phyloP scores from a whole-genome alignment of 2,113 vertebrate species.

The Protobothrops flavoviridis region DNA sequence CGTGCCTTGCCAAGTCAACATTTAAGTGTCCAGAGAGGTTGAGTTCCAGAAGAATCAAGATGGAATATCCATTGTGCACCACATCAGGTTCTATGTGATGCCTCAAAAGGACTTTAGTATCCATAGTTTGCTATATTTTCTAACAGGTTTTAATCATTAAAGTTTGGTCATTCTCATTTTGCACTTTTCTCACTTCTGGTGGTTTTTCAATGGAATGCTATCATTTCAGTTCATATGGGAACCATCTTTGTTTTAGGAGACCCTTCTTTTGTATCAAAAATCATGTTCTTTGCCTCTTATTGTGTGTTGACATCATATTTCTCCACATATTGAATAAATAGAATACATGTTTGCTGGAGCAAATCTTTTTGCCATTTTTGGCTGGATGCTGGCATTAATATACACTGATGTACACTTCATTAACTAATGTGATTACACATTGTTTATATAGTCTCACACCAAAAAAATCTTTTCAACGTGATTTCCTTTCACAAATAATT shows the following conservation, averaged over 20 bases:
- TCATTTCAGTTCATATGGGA: neutral
- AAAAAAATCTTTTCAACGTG: neutral
- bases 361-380: neutral
- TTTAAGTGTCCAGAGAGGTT: neutral
- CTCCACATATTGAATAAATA: neutral
- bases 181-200: neutral
- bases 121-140: neutral
- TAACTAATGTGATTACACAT: neutral
- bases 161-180: neutral
- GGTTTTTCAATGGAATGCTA: neutral
- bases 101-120: neutral
- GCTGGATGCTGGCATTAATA: neutral
- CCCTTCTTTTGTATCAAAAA: neutral
- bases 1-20: neutral
- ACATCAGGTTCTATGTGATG: neutral
- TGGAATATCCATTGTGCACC: neutral
- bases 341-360: neutral
- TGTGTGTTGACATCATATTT: neutral
- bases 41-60: neutral
- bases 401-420: neutral
- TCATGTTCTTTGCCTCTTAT: neutral
- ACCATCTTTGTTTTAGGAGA: neutral
- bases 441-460: neutral
- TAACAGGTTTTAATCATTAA: neutral
- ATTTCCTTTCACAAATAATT: constrained; percentile 3